A percentile compares a stretch with the other conserved stretches of the same genome.
Evolutionary conservation across 2,888 invertebrate species (phyloP).

Genomic region (Eilema caniola): DNA sequence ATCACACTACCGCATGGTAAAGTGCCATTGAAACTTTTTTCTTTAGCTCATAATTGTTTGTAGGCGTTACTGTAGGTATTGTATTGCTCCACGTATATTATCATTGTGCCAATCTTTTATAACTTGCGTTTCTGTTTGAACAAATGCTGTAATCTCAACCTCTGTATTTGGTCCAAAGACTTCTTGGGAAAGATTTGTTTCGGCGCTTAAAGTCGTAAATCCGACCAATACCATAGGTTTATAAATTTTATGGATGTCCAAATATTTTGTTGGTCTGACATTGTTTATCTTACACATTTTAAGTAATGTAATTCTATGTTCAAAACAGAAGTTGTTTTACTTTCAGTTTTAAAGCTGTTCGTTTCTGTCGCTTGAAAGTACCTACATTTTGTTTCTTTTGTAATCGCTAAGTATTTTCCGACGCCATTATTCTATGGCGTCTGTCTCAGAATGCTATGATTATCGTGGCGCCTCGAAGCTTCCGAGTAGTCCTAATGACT

Average conservation of each 20-base stretch:
- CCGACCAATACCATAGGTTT: constrained; percentile 26
- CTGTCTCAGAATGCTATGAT: neutral
- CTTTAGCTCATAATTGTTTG: constrained; percentile 34
- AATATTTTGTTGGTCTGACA: constrained; percentile 23
- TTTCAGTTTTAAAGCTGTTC: neutral
- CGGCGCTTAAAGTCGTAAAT: constrained; percentile 42
- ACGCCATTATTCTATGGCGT: neutral
- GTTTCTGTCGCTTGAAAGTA: neutral
- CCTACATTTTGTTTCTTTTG: neutral
- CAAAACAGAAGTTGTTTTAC: neutral
- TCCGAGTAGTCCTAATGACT: neutral
- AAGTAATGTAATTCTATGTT: neutral
- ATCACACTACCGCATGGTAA: constrained; percentile 30
- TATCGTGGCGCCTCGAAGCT: constrained; percentile 13
- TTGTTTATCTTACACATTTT: neutral
- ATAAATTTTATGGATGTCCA: constrained; percentile 39
- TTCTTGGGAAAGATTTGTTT: constrained; percentile 31
- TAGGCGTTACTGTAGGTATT: constrained; percentile 55
- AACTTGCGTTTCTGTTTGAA: constrained; percentile 43
- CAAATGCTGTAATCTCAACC: constrained; percentile 37
- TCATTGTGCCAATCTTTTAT: constrained; percentile 52
- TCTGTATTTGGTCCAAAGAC: constrained; percentile 44
- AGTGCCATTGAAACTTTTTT: constrained; percentile 35
- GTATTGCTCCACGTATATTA: constrained; percentile 36
- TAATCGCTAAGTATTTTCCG: neutral